These are phyloP conservation scores for Gracilinanus agilis DNA, from an alignment of 2,113 vertebrate species.

Conservation along the genomic window DNA sequence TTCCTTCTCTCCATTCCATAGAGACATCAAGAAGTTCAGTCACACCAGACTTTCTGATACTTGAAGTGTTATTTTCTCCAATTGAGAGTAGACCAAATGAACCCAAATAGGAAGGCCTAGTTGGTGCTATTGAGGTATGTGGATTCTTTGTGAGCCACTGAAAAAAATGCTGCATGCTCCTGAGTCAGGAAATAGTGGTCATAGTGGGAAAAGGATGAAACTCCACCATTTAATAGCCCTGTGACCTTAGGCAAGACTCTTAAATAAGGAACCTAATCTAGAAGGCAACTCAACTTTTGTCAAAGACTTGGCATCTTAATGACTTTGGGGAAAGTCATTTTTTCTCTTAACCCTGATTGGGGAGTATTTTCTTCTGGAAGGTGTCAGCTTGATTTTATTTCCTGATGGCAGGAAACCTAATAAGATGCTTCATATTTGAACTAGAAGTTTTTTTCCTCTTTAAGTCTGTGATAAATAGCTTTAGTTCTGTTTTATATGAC, in stretches of 20 bases:
- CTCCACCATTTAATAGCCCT: too few relatives aligned
- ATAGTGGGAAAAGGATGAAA: not conserved
- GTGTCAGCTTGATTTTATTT: not conserved
- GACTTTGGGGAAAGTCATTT: not conserved
- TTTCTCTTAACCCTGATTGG: not conserved
- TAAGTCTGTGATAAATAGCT: slow-evolving; percentile 2
- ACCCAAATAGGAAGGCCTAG: not conserved
- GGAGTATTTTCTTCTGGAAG: slow-evolving; percentile 13
- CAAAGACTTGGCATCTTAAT: not conserved
- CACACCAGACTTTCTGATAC: not conserved
- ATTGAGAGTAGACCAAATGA: not conserved
- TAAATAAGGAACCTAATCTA: accelerated
- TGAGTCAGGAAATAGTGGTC: not conserved
- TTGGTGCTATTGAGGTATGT: not conserved
- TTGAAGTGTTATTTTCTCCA: not conserved
- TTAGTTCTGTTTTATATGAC: slow-evolving; percentile 8
- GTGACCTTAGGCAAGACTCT: too few relatives aligned
- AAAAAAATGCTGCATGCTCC: not conserved
- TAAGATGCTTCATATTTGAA: not conserved
- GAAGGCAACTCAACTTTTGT: not conserved
- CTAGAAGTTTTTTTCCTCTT: accelerated
- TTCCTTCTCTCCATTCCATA: not conserved
- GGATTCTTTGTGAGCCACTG: not conserved
- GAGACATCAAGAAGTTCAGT: not conserved
- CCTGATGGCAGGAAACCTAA: not conserved